Evolutionary conservation across 2,797 vertebrate genomes (phyloP), one percentile per base, ranked within the genome.

Genomic region (Chelidonichthys spinosus): DNA sequence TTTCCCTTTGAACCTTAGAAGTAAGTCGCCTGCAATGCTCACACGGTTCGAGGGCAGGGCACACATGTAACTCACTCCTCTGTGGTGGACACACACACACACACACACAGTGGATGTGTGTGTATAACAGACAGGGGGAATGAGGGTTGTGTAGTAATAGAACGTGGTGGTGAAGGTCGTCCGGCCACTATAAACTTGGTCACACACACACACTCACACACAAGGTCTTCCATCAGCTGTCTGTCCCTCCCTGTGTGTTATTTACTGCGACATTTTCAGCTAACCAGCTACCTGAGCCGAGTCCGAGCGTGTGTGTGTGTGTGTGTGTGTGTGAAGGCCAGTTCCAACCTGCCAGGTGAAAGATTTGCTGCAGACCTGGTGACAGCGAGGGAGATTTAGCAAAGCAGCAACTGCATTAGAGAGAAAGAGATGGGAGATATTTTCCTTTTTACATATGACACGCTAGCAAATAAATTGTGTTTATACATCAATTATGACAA

Each of bases 261-360:
- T 93, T 93, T 91, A 92, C 81, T 84, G 85, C 66, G 2, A 74
- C 82, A 83, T 73, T 85, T 84, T 69, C 78, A 35, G 66, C 64
- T 74, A 67, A 76, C 59, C 64, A 40, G 66, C 55, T 77, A 85
- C 84, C 72, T 82, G 62, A 59, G 67, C 14, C 69, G 9, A 2
- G 5, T 10, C 32, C 11, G 49, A 32, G 49, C 25, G 33, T 5
- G 50, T 37, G 44, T 72, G 62, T 13, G 56, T 66, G 67, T 60
- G 9, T 46, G 36, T 53, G 53, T 46, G 40, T 62, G 65, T 47
- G 58, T 74, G 81, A 80, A 85, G 87, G 87, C 86, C 83, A 71
- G 78, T 78, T 81, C 70, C 62, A 84, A 80, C 71, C 83, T 65
- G 74, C 68, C 74, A 87, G 78, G 72, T 87, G 76, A 82, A 55